These are phyloP conservation scores for Hipparchia sbordonii DNA, from an alignment of 2,888 invertebrate genomes.

Conservation along the genomic window DNA sequence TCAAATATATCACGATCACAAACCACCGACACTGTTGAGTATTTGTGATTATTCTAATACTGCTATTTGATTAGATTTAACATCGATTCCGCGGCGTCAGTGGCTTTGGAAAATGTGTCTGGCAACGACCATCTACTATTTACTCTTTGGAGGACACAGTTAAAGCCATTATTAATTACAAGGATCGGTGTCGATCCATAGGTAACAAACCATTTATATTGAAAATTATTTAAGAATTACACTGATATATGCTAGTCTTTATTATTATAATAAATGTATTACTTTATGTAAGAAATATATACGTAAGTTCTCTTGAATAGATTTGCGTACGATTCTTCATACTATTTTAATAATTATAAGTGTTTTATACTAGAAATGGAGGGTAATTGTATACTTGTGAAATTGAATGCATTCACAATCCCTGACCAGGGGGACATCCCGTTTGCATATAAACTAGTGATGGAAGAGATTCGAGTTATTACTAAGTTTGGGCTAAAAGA, in stretches of 20 bases:
- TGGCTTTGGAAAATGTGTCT: neutral
- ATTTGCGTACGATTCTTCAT: conserved; percentile 55
- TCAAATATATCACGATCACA: neutral
- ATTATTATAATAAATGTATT: conserved; percentile 68
- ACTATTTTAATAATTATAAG: conserved; percentile 66
- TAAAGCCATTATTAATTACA: conserved; percentile 34
- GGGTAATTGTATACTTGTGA: conserved; percentile 38
- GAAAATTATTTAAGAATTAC: conserved; percentile 61
- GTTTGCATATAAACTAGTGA: conserved; percentile 22
- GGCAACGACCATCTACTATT: neutral
- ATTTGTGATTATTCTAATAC: neutral
- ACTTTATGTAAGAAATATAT: conserved; percentile 58
- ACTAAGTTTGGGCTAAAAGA: too few species aligned
- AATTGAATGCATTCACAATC: conserved; percentile 24
- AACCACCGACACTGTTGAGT: neutral
- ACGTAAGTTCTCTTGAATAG: conserved; percentile 65
- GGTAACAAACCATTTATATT: conserved; percentile 56
- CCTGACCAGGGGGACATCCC: conserved; percentile 24
- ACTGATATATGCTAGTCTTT: conserved; percentile 82
- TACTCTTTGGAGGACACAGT: conserved; percentile 3
- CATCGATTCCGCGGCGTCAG: too few species aligned
- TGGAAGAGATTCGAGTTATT: too few species aligned
- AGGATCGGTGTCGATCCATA: conserved; percentile 43
- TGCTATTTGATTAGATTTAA: neutral
- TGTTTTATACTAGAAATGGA: conserved; percentile 53